Evolutionary conservation across 2,113 vertebrate genomes (phyloP).

Genomic region (Chaenogobius annularis): DNA sequence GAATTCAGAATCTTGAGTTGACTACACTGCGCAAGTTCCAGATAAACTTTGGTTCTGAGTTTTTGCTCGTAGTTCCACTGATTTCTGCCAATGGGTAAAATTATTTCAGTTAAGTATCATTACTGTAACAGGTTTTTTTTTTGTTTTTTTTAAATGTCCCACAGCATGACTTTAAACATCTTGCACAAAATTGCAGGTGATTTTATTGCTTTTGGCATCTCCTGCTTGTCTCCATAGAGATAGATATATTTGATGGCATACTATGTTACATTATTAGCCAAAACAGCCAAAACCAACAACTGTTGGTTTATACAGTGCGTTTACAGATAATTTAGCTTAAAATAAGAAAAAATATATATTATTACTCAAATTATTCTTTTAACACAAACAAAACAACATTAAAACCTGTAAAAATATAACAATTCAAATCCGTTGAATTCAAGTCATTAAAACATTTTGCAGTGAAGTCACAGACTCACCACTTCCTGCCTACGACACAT

Average conservation of each 20-base stretch:
- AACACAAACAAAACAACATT: not conserved
- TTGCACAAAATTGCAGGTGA: no score
- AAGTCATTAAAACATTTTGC: not conserved
- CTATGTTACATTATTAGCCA: not conserved
- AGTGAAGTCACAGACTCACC: conserved; percentile 58
- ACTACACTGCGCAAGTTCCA: not conserved
- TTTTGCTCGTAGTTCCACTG: not conserved
- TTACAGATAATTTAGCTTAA: no score
- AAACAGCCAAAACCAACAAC: no score
- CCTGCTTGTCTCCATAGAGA: not conserved
- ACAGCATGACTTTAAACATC: not conserved
- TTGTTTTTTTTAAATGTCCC: not conserved
- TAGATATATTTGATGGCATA: not conserved
- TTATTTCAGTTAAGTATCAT: not conserved
- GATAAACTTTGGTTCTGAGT: not conserved
- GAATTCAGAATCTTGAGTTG: not conserved
- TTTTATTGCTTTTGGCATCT: no score
- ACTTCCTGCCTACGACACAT: conserved; percentile 78
- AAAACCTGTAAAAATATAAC: not conserved
- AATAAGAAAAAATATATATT: not conserved
- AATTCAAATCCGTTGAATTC: not conserved
- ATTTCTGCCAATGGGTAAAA: not conserved
- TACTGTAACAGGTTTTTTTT: not conserved
- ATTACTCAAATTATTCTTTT: not conserved
- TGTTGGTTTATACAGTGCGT: no score